Conservation (phyloP, 2,113 vertebrate species). For the Chaetodon trifascialis region DNA sequence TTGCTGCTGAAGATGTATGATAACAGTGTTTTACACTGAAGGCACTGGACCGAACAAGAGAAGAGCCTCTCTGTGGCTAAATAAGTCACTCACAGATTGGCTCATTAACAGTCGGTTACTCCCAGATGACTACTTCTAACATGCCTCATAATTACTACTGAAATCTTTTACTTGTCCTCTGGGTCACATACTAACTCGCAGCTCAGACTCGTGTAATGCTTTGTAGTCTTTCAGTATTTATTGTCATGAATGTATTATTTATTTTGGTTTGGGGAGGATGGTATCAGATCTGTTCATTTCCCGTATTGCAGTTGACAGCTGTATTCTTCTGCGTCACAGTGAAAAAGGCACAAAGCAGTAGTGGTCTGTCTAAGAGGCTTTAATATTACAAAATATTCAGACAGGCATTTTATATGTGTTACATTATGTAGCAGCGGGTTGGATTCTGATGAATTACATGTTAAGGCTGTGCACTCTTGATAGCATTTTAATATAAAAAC, state of each 20-base stretch:
- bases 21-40: not conserved
- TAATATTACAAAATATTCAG: constrained; percentile 38
- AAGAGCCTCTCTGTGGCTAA: constrained; percentile 12
- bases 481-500: constrained; percentile 7
- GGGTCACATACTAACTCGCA: not conserved
- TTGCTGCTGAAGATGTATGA: not conserved
- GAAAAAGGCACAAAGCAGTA: not conserved
- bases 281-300: constrained; percentile 16
- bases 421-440: constrained; percentile 9
- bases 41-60: not conserved
- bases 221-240: constrained; percentile 48
- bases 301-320: constrained; percentile 11
- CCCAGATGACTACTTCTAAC: not conserved
- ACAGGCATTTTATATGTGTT: constrained; percentile 1
- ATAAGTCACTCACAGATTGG: constrained; percentile 4
- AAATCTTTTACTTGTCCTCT: constrained; percentile 18
- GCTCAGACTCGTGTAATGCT: constrained; percentile 4
- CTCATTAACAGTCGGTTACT: constrained; percentile 16
- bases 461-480: not conserved
- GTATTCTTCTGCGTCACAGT: constrained; percentile 23
- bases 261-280: constrained; percentile 26
- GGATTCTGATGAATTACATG: not conserved
- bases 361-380: not conserved
- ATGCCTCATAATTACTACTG: constrained; percentile 14
- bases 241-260: constrained; percentile 50